These are phyloP conservation scores for Atethmia centrago DNA, from an alignment of 2,888 invertebrate genomes.

Conservation along the genomic window DNA sequence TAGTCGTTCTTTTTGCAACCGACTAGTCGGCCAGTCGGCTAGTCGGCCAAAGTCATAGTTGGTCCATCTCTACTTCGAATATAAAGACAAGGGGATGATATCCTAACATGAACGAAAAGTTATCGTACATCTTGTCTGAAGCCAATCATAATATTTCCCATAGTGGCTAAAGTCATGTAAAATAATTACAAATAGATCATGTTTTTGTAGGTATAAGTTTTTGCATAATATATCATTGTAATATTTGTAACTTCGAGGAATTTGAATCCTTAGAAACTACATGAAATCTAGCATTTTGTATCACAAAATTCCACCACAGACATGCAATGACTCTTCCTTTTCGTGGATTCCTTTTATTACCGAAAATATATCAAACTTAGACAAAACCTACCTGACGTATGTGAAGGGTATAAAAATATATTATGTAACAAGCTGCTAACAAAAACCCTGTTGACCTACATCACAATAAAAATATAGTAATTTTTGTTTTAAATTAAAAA, in stretches of 20 bases:
- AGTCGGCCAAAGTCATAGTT: too few species aligned
- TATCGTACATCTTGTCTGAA: not conserved
- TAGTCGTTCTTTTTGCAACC: not conserved
- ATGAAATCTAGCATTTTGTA: conserved; percentile 4
- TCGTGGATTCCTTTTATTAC: conserved; percentile 17
- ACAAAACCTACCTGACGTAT: conserved; percentile 36
- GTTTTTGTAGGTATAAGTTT: not conserved
- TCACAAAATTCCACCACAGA: conserved; percentile 1
- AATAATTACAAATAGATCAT: too few species aligned
- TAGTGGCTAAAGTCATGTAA: not conserved
- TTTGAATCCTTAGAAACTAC: not conserved
- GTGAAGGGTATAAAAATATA: conserved; percentile 44
- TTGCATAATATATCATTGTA: too few species aligned
- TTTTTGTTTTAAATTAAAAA: conserved; percentile 50
- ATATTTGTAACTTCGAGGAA: not conserved
- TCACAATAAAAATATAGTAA: conserved; percentile 41
- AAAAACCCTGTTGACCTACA: conserved; percentile 24
- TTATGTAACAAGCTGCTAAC: conserved; percentile 29
- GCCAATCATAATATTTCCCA: not conserved
- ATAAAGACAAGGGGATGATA: not conserved
- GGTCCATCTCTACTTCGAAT: not conserved
- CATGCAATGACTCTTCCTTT: conserved; percentile 20
- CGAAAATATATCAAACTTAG: conserved; percentile 42
- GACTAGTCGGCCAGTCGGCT: not conserved
- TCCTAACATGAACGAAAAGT: not conserved